A percentile compares a stretch with the other conserved stretches of the same genome.
phyloP scores from a whole-genome alignment of 2,888 invertebrate species.

The Drosophila birchii region DNA sequence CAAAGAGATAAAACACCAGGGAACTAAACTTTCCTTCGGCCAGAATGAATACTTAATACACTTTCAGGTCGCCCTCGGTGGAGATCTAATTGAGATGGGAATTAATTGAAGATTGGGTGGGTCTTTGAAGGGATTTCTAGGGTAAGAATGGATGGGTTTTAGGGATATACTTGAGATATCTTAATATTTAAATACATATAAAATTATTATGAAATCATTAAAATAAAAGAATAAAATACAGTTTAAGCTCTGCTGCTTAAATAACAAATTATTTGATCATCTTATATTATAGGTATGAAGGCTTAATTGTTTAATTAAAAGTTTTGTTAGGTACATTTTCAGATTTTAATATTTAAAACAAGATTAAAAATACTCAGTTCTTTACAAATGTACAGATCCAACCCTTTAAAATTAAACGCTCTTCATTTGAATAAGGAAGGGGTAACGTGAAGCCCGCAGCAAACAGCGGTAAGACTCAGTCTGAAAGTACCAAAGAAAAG shows the following conservation, averaged over 20 bases:
- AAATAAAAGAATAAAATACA: too few species aligned
- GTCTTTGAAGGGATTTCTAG: background rate
- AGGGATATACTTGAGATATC: too few species aligned
- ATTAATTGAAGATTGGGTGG: slow-evolving; percentile 9
- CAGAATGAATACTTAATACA: slow-evolving; percentile 33
- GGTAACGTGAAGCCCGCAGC: slow-evolving; percentile 39
- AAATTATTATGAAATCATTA: background rate
- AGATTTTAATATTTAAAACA: background rate
- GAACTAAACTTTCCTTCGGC: slow-evolving; percentile 1
- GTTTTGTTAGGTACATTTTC: too few species aligned
- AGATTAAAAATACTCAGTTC: background rate
- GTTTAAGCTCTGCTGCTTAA: too few species aligned
- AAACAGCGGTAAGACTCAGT: slow-evolving; percentile 28
- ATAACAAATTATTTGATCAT: too few species aligned
- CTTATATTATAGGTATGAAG: too few species aligned
- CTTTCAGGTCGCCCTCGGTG: slow-evolving; percentile 14
- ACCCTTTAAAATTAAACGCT: background rate
- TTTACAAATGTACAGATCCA: background rate
- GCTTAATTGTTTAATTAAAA: too few species aligned
- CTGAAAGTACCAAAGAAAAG: slow-evolving; percentile 16
- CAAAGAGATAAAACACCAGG: slow-evolving; percentile 49
- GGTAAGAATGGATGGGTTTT: background rate
- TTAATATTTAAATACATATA: background rate
- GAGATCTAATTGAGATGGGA: slow-evolving; percentile 11
- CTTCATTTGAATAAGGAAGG: background rate